phyloP scores from a whole-genome alignment of 2,113 vertebrate genomes.

The Tinamus guttatus region DNA sequence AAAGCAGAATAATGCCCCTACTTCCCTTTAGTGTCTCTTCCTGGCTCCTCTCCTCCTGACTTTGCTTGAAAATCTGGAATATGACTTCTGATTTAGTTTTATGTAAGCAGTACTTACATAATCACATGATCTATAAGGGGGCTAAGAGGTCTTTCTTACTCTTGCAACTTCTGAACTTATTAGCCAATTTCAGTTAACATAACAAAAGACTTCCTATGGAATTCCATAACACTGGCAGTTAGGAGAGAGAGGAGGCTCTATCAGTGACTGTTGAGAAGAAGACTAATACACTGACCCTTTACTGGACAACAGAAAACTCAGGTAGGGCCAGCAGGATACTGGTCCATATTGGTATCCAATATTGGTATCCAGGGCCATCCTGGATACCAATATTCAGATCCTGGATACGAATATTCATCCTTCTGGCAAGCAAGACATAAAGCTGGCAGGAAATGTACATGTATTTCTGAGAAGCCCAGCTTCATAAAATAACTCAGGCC shows the following conservation, averaged over 20 bases:
- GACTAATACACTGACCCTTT: background rate
- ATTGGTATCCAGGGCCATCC: too few relatives aligned
- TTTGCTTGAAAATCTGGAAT: constrained; percentile 10
- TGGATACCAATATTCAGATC: too few relatives aligned
- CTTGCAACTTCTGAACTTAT: background rate
- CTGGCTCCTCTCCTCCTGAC: background rate
- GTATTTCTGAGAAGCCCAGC: background rate
- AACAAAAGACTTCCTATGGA: background rate
- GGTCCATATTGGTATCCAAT: too few relatives aligned
- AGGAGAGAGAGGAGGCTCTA: background rate
- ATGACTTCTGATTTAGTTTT: background rate
- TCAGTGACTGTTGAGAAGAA: background rate
- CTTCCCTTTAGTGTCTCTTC: background rate
- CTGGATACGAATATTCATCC: background rate
- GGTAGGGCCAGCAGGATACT: background rate
- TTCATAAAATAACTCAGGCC: background rate
- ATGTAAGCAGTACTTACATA: background rate
- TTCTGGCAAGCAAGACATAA: background rate
- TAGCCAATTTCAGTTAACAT: background rate
- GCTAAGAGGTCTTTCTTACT: background rate
- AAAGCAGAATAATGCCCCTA: background rate
- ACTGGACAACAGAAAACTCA: background rate
- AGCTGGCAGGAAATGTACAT: background rate
- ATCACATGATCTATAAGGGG: background rate
- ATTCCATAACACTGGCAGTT: background rate